Percentiles rank a stretch among this genome's conserved stretches.
Evolutionary conservation across 2,113 vertebrate genomes (phyloP).

Genomic region (Cichladusa arquata): DNA sequence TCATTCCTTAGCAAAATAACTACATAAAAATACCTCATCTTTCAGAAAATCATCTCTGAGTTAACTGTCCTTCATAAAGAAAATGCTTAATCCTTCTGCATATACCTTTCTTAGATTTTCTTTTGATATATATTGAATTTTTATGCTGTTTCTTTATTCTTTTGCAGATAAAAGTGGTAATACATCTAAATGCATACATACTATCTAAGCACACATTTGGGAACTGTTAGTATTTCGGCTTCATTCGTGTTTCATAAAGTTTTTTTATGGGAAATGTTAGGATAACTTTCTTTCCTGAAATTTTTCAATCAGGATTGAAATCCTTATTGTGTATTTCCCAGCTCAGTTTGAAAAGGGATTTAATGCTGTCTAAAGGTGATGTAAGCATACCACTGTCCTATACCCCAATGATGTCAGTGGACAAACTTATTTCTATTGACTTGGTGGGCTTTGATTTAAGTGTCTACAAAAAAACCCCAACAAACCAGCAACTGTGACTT

Average conservation of each 20-base stretch:
- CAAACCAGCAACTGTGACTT: background rate
- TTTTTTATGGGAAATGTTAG: background rate
- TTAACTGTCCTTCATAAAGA: slow-evolving; percentile 18
- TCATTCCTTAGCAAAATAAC: slow-evolving; percentile 14
- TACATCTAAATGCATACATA: background rate
- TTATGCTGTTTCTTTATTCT: background rate
- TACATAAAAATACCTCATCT: slow-evolving; percentile 22
- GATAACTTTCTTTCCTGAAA: background rate
- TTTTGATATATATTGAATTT: background rate
- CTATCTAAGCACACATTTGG: background rate
- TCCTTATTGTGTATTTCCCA: background rate
- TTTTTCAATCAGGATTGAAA: background rate
- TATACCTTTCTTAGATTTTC: background rate
- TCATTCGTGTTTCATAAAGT: background rate
- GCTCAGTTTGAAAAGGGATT: background rate
- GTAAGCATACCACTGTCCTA: background rate
- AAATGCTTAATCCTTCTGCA: slow-evolving; percentile 40
- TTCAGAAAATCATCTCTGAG: slow-evolving; percentile 41
- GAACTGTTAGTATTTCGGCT: background rate
- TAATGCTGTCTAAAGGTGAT: background rate
- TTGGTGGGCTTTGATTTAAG: background rate
- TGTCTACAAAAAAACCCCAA: background rate
- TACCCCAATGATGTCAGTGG: background rate
- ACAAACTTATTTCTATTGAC: background rate
- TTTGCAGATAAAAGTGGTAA: background rate